Evolutionary conservation across 1,140 invertebrate genomes (phyloP), one percentile per base, ranked within the genome.

Genomic region (Tenebrio molitor): DNA sequence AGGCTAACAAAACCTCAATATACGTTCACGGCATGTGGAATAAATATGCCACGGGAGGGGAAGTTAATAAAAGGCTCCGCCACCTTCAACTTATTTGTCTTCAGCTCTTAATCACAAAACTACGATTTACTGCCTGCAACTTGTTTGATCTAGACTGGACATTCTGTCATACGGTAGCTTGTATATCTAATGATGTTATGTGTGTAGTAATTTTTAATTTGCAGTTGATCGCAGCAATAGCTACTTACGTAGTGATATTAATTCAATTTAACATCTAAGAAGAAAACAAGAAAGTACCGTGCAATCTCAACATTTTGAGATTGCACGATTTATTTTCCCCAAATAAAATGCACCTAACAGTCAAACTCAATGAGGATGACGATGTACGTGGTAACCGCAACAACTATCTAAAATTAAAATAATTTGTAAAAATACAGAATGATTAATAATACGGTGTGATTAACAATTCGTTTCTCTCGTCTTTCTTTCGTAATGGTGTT

Each of bases 21-120:
- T 66, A 72, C 39, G 64, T 74, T 4, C 75, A 76, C 41, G 75
- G 74, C 23, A 70, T 74, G 15, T 76, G 75, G 75, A 76, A 76
- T 68, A 71, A 76, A 21, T 74, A 70, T 12, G 64, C 67, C 0
- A 16, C 15, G 3, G 44, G 46, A 10, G 34, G 65, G 2, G 44
- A 34, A 14, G 71, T 74, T 14, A 34, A 72, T 29, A 34, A 23
- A 2, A 67, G 15, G 29, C 33, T 68, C 1, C 42, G 67, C n/a
- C 65, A 76, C 34, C 46, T 76, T 10, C 70, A 73, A 39, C 53
- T 76, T 4, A 23, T 72, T 3, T 71, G 72, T 1, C 19, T 73
- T 8, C 41, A 65, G 12, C 63, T 76, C 2, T 62, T 73, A 23
- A 71, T 70, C n/a, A 72, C 34, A 7, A 74, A 63, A 33, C 17